Percentiles rank a stretch among this genome's conserved stretches.
These are phyloP conservation scores for Hyperopisus bebe DNA, from an alignment of 2,113 vertebrate genomes.

Conservation along the genomic window DNA sequence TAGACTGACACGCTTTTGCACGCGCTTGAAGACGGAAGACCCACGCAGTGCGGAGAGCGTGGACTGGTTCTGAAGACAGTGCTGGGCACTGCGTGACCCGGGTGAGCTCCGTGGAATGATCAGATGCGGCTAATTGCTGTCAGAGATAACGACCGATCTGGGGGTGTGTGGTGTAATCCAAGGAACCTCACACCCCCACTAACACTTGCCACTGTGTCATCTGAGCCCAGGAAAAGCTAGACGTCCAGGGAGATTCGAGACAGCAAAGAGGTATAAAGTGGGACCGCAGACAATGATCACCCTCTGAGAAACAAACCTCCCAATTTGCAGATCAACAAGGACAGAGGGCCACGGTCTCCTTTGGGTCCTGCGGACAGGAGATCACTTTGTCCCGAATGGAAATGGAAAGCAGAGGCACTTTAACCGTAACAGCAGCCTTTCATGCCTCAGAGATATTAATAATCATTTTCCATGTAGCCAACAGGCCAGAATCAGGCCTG, in stretches of 20 bases:
- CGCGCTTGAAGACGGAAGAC: neutral
- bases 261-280: neutral
- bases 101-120: neutral
- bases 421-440: neutral
- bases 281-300: neutral
- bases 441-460: neutral
- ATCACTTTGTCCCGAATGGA: neutral
- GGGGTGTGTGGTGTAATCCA: neutral
- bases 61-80: neutral
- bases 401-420: neutral
- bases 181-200: neutral
- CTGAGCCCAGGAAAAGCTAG: neutral
- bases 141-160: slow-evolving; percentile 26
- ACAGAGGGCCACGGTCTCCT: neutral
- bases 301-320: neutral
- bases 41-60: neutral
- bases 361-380: neutral
- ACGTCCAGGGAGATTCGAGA: neutral
- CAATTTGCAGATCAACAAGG: neutral
- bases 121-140: slow-evolving; percentile 1
- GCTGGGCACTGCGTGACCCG: neutral
- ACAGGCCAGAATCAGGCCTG: neutral
- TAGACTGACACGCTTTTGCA: neutral
- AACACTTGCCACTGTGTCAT: neutral
- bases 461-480: neutral